A percentile compares a stretch with the other conserved stretches of the same genome.
Conservation (phyloP, 2,797 vertebrate species). For the Dendrocincla tyrannina region DNA sequence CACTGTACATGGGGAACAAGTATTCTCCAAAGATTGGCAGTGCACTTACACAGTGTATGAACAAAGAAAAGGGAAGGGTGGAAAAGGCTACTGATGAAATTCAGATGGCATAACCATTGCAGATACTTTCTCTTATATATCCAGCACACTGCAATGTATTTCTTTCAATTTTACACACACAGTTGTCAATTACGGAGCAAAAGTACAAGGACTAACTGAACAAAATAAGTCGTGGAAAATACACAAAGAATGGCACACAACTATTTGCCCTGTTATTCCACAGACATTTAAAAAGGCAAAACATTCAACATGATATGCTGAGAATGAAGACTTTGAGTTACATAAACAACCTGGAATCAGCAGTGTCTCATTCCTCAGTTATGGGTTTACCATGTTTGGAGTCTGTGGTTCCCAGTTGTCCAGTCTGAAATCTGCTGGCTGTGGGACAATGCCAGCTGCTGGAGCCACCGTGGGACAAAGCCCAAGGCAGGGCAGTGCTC, state of each 20-base stretch:
- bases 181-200: background rate
- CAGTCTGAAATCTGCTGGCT: background rate
- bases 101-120: background rate
- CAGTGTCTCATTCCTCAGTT: background rate
- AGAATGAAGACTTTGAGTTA: background rate
- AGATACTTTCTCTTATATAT: background rate
- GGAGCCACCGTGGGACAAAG: accelerated
- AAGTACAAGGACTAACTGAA: background rate
- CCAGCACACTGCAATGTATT: background rate
- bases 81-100: background rate
- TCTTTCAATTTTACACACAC: background rate
- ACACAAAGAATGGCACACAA: background rate
- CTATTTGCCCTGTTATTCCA: background rate
- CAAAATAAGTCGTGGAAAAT: background rate
- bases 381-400: background rate
- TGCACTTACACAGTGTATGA: background rate
- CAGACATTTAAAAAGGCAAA: background rate
- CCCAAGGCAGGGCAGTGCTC: background rate
- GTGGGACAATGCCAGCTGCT: background rate
- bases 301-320: background rate
- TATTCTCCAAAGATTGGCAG: background rate
- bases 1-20: background rate
- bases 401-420: background rate
- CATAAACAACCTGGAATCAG: background rate
- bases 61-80: background rate